Base-by-base conservation (phyloP, 1,140 invertebrate species). In the Grapholita molesta region DNA sequence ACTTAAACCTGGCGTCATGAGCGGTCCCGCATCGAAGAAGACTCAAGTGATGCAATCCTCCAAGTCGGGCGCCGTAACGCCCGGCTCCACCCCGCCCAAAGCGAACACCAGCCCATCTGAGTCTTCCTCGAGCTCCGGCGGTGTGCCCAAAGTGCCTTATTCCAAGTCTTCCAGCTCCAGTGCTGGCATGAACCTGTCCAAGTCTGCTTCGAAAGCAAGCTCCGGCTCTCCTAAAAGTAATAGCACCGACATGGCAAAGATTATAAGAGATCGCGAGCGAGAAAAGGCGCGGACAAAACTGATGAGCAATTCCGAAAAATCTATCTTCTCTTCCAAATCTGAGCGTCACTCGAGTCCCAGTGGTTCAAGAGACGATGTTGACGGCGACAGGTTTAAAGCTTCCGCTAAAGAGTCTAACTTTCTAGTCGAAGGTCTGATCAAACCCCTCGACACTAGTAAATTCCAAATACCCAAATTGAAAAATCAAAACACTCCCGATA, bases 391-490 rank as follows among this genome's bases (percentile, higher is more conserved):
- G 38, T 70, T 82, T 92, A 75, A 93, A 92, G 30, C 85, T 90
- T 48, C 93, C 90, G 67, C 92, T 8, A 95, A 94, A 72, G 93
- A 93, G 67, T 91, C 93, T 1, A 93, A 89, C 70, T 92, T 94
- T 67, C 90, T 95, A 32, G 94, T 96, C 71, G 95, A 96, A 79
- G 95, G 95, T 12, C 86, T 96, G 15, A 96, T 96, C 52, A 97
- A 96, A 76, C 94, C 95, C 18, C 84, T 97, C 7, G 96, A 97
- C 79, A 96, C 96, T 0, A 92, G 91, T 69, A 97, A 96, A 80
- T 97, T 97, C 92, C 96, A 97, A 91, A 97, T 97, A 79, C 96
- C 96, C 0, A 97, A 97, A 88, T 81, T 97, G 64, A 90, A 90
- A 78, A 91, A 88, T 61, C 88, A 90, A 78, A 88, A 79, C 23